Evolutionary conservation across 2,888 invertebrate genomes (phyloP), one percentile per base, ranked within the genome.

Genomic region (Leucophora obtusa): DNA sequence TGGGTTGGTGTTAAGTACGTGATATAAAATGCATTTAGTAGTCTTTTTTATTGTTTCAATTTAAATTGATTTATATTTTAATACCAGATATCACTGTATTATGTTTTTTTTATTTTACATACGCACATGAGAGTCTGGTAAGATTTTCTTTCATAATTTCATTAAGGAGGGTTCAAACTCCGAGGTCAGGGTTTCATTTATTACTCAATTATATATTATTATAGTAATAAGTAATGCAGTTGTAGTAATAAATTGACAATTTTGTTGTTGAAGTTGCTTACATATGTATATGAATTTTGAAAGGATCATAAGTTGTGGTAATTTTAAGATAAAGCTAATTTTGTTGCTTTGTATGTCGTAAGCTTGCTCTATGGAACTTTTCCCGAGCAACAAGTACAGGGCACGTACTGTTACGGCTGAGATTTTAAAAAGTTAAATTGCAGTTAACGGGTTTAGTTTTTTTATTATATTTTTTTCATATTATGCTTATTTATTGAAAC

Each of bases 31-130:
- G 70, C 60, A 78, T 62, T 38, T n/a, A 21, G 43, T 18, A 47
- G n/a, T 28, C 28, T 28, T 47, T 28, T 79, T 81, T 81, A 73
- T 81, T 81, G 77, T 81, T 81, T 74, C 81, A 77, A 69, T 81
- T 81, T 77, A 81, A 81, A 81, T 81, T 81, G 81, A 81, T 81
- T 81, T 81, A 81, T 77, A 58, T 66, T n/a, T 74, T 63, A 65
- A 60, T 77, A 35, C 38, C 77, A 60, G 24, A 35, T 7, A 53
- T 33, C 21, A 47, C 28, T 21, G 14, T 14, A 24, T 21, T 21
- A 21, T 21, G 68, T 60, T 47, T 8, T 65, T 43, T 33, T 58
- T 38, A 50, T 43, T 51, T 15, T 10, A 59, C 50, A 58, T 58
- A 59, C 21, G 35, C 11, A 59, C 7, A 43, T 59, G 11, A 17